phyloP scores from a whole-genome alignment of 1,140 invertebrate genomes.

The Hyles euphorbiae region DNA sequence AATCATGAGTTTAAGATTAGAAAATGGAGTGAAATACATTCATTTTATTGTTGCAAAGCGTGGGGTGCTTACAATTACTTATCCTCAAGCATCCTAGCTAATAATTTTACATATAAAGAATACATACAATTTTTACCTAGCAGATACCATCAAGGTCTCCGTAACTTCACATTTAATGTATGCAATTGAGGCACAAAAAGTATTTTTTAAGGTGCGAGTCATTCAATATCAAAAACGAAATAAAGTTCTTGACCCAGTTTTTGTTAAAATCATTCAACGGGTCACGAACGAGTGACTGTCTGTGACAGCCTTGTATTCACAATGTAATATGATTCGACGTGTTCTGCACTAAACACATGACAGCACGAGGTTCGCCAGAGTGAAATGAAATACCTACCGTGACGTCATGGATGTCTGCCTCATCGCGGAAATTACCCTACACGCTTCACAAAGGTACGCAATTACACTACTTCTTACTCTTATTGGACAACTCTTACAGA shows the following conservation, averaged over 20 bases:
- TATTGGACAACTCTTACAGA: too few species aligned
- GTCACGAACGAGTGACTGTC: slow-evolving; percentile 68
- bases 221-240: slow-evolving; percentile 59
- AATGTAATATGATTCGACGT: slow-evolving; percentile 45
- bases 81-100: too few species aligned
- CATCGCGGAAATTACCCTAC: too few species aligned
- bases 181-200: slow-evolving; percentile 9
- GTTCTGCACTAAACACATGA: slow-evolving; percentile 31
- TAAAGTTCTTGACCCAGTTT: slow-evolving; percentile 71
- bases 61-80: too few species aligned
- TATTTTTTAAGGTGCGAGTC: slow-evolving; percentile 27
- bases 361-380: neutral
- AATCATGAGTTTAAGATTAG: too few species aligned
- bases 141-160: too few species aligned
- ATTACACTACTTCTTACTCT: too few species aligned
- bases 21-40: too few species aligned
- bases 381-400: neutral
- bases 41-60: too few species aligned
- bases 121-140: too few species aligned
- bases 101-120: too few species aligned
- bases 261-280: slow-evolving; percentile 67
- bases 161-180: neutral
- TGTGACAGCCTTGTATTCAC: slow-evolving; percentile 58
- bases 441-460: too few species aligned
- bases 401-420: neutral